A percentile compares a stretch with the other conserved stretches of the same genome.
phyloP scores from a whole-genome alignment of 2,797 vertebrate genomes.

The Hyperoplus immaculatus region DNA sequence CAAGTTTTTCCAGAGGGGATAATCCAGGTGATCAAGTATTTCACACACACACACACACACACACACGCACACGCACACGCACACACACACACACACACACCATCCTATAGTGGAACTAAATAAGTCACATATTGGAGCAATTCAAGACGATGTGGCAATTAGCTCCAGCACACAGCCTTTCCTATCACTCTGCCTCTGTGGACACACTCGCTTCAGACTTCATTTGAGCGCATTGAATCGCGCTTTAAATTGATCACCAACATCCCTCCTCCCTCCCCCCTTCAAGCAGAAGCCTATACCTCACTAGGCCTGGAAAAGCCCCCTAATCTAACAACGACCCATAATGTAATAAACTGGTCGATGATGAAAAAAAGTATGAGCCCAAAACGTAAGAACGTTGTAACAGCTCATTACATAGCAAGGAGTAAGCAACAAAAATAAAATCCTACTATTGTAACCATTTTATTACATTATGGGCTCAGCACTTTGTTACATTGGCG shows the following conservation, averaged over 20 bases:
- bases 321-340: too few relatives aligned
- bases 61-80: neutral
- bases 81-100: neutral
- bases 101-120: constrained; percentile 18
- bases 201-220: constrained; percentile 44
- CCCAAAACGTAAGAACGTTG: too few relatives aligned
- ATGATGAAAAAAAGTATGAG: too few relatives aligned
- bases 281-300: too few relatives aligned
- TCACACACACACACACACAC: neutral
- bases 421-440: too few relatives aligned
- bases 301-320: too few relatives aligned
- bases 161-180: constrained; percentile 35
- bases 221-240: constrained; percentile 24
- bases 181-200: constrained; percentile 26
- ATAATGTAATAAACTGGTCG: too few relatives aligned
- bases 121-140: constrained; percentile 33
- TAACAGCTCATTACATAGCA: too few relatives aligned
- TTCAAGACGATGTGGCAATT: constrained; percentile 49
- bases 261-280: neutral
- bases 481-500: too few relatives aligned
- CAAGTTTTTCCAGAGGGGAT: constrained; percentile 9
- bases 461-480: too few relatives aligned
- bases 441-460: too few relatives aligned
- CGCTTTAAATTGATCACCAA: constrained; percentile 41
- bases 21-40: constrained; percentile 43